A percentile compares a stretch with the other conserved stretches of the same genome.
Conservation (phyloP, 2,113 vertebrate species). For the Callaeas wilsoni region DNA sequence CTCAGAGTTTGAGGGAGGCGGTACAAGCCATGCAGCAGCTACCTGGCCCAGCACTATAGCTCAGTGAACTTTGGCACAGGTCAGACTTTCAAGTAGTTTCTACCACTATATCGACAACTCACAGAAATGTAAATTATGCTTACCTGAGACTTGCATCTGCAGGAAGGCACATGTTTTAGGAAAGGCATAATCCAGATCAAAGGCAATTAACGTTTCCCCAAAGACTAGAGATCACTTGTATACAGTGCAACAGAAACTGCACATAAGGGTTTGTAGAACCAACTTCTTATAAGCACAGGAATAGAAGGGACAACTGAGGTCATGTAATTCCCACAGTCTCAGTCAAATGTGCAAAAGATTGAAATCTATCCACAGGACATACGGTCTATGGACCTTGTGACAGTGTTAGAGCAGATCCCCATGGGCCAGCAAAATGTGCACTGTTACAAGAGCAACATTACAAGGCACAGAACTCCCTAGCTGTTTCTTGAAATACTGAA, state of each 20-base stretch:
- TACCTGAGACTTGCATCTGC: neutral
- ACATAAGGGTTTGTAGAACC: neutral
- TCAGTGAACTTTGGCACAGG: neutral
- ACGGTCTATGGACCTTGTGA: neutral
- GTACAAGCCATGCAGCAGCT: neutral
- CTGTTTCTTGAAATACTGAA: neutral
- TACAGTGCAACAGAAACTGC: neutral
- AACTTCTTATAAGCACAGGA: neutral
- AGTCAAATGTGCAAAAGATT: neutral
- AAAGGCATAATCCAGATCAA: neutral
- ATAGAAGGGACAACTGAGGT: neutral
- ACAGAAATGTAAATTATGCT: neutral
- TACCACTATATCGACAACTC: neutral
- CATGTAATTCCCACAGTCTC: neutral
- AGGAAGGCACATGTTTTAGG: neutral
- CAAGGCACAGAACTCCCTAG: neutral
- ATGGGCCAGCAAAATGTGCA: neutral
- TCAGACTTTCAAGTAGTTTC: neutral
- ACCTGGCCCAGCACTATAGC: neutral
- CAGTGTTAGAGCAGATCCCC: neutral
- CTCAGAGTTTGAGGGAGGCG: neutral
- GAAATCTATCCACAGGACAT: neutral
- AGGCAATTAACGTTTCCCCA: neutral
- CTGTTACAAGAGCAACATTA: rapidly evolving
- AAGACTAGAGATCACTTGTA: neutral